Conservation (phyloP, 2,113 vertebrate species). For the Centropristis striata region DNA sequence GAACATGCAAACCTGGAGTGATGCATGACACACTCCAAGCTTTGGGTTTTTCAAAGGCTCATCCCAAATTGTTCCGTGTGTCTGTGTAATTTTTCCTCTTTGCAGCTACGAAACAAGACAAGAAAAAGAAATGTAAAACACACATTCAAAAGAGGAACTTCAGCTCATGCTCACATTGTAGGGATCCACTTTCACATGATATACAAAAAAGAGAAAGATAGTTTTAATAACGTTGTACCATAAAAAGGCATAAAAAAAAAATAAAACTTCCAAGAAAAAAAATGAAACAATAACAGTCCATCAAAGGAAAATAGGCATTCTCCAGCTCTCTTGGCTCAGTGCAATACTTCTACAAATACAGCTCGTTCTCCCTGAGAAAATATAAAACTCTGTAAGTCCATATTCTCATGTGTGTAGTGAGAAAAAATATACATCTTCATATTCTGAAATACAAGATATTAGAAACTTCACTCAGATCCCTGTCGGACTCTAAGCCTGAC, state of each 20-base stretch:
- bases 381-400: neutral
- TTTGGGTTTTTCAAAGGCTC: constrained; percentile 35
- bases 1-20: constrained; percentile 20
- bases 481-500: neutral
- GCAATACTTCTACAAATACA: constrained; percentile 4
- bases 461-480: neutral
- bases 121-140: neutral
- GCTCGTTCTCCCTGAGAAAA: constrained; percentile 8
- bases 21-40: constrained; percentile 39
- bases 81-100: constrained; percentile 10
- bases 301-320: constrained; percentile 19
- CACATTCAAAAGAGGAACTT: constrained; percentile 7
- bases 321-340: neutral
- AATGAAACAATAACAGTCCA: constrained; percentile 13
- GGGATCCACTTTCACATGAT: neutral
- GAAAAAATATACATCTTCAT: constrained; percentile 3
- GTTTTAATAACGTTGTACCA: constrained; percentile 23
- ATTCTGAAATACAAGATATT: neutral
- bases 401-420: neutral
- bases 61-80: constrained; percentile 2
- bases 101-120: constrained; percentile 8
- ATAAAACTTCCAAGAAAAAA: neutral
- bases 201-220: constrained; percentile 3
- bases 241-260: constrained; percentile 16
- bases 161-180: neutral